Percentiles rank a stretch among this genome's conserved stretches.
phyloP scores from a whole-genome alignment of 1,140 invertebrate species.

The Trachymyrmex cornetzi region DNA sequence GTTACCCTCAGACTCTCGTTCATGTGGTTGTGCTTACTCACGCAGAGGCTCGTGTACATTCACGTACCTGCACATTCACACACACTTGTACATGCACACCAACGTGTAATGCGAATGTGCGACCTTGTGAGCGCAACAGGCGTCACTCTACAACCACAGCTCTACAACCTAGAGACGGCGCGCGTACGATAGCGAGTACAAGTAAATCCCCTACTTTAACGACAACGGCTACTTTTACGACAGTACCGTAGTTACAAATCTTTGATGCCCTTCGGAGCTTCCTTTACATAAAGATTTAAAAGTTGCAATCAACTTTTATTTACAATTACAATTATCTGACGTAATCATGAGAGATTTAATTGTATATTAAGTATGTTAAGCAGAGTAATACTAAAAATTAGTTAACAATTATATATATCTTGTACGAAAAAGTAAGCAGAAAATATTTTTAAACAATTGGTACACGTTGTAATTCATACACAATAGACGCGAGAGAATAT shows the following conservation, averaged over 20 bases:
- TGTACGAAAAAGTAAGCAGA: not conserved
- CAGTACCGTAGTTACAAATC: slow-evolving; percentile 41
- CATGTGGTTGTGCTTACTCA: slow-evolving; percentile 54
- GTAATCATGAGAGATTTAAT: not conserved
- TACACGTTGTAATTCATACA: not conserved
- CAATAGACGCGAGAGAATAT: not conserved
- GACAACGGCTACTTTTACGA: slow-evolving; percentile 50
- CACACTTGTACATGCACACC: not conserved
- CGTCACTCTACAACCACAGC: slow-evolving; percentile 52
- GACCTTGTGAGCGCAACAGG: slow-evolving; percentile 77
- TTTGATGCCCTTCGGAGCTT: not conserved
- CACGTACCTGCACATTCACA: not conserved
- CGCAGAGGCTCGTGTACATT: not conserved
- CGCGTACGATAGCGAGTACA: slow-evolving; percentile 52
- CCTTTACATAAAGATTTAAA: not conserved
- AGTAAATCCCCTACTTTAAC: slow-evolving; percentile 54
- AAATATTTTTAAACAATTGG: not conserved
- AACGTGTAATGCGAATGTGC: slow-evolving; percentile 42
- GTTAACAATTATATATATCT: not conserved
- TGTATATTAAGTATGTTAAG: not conserved
- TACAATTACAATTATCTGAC: not conserved
- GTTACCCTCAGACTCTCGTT: slow-evolving; percentile 46
- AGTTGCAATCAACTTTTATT: not conserved
- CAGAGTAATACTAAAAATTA: not conserved
- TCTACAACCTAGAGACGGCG: slow-evolving; percentile 54